Percentiles rank a stretch among this genome's conserved stretches.
Conservation (phyloP, 2,888 invertebrate genomes). For the Amorpha juglandis region DNA sequence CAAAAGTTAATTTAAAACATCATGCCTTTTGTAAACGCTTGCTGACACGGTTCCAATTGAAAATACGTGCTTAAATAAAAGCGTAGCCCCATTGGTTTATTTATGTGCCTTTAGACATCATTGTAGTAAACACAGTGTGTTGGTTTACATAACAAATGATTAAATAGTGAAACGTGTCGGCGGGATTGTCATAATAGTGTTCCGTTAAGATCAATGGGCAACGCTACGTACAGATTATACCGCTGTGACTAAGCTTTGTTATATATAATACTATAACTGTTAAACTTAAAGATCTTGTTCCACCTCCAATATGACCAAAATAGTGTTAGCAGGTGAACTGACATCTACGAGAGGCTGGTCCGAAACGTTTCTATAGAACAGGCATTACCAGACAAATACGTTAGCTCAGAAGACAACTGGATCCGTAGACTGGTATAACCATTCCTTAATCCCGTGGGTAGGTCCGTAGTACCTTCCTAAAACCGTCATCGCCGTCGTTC, state of each 20-base stretch:
- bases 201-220: slow-evolving; percentile 59
- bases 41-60: slow-evolving; percentile 8
- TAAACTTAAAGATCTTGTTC: neutral
- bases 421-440: too few species aligned
- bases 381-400: too few species aligned
- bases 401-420: too few species aligned
- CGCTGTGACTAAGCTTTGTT: slow-evolving; percentile 35
- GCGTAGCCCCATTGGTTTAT: slow-evolving; percentile 49
- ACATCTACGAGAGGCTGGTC: too few species aligned
- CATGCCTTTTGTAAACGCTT: neutral
- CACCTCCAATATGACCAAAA: neutral
- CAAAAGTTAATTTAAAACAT: slow-evolving; percentile 3
- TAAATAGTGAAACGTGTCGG: slow-evolving; percentile 56
- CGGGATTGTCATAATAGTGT: slow-evolving; percentile 51
- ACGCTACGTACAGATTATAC: slow-evolving; percentile 33
- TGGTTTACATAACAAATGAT: slow-evolving; percentile 71
- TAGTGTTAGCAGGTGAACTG: too few species aligned
- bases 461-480: too few species aligned
- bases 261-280: neutral
- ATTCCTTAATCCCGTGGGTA: too few species aligned
- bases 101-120: slow-evolving; percentile 50
- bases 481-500: too few species aligned
- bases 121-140: slow-evolving; percentile 57
- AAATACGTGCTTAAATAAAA: slow-evolving; percentile 37
- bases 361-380: too few species aligned